phyloP scores from a whole-genome alignment of 2,113 vertebrate species.

The Megaceryle torquata region DNA sequence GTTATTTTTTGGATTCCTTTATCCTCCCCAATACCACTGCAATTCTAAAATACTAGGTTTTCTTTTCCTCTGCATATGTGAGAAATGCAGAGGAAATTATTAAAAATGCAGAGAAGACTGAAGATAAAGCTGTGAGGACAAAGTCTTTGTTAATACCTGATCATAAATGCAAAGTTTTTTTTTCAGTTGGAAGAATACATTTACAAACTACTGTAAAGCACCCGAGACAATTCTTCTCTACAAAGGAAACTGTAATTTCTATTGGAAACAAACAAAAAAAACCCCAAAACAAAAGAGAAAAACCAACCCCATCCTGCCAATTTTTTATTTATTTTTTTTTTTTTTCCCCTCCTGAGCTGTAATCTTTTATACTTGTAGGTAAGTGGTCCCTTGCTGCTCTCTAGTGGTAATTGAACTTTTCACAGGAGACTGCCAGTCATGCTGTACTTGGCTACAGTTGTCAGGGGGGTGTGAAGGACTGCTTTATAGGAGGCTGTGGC shows the following conservation, averaged over 20 bases:
- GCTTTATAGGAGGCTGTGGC: not conserved
- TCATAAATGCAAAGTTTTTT: not conserved
- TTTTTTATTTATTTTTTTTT: not conserved
- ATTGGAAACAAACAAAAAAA: not conserved
- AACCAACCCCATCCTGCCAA: not conserved
- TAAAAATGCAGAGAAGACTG: not conserved
- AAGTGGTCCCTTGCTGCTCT: conserved; percentile 43
- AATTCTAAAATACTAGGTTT: not conserved
- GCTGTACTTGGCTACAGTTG: not conserved
- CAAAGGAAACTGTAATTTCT: not conserved
- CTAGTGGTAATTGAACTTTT: conserved; percentile 29
- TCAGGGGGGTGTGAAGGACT: not conserved
- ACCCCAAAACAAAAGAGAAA: not conserved
- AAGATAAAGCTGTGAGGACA: not conserved
- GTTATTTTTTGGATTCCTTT: not conserved
- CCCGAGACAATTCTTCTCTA: not conserved
- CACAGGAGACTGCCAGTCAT: not conserved
- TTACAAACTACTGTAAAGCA: not conserved
- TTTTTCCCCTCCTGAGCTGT: not conserved
- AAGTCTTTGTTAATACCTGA: not conserved
- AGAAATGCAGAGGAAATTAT: not conserved
- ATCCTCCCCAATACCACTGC: not conserved
- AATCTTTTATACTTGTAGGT: not conserved
- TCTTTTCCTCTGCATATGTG: not conserved
- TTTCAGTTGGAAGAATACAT: not conserved